These are phyloP conservation scores for Denticeps clupeoides DNA, from an alignment of 2,797 vertebrate genomes.

Conservation along the genomic window DNA sequence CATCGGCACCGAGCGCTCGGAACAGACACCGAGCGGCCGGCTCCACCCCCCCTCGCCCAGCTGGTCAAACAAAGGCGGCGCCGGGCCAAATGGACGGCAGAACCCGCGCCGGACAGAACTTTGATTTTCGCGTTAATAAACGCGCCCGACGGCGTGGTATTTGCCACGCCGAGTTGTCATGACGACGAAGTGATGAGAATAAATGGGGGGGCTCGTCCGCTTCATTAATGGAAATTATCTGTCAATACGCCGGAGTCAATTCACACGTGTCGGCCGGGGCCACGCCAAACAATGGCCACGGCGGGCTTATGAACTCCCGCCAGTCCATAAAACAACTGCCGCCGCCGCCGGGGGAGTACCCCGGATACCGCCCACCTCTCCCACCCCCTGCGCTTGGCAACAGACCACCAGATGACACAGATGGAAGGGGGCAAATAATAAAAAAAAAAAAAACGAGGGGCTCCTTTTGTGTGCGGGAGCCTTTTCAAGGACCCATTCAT, in stretches of 20 bases:
- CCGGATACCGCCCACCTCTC: constrained; percentile 55
- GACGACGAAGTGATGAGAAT: too few relatives aligned
- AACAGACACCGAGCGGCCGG: constrained; percentile 9
- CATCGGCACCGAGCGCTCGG: constrained; percentile 22
- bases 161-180: too few relatives aligned
- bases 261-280: constrained; percentile 87
- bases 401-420: constrained; percentile 96
- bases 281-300: constrained; percentile 73
- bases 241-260: constrained; percentile 89
- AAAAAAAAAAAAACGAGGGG: constrained; percentile 55
- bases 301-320: constrained; percentile 91
- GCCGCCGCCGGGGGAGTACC: constrained; percentile 72
- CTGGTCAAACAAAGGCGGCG: too few relatives aligned
- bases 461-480: constrained; percentile 78
- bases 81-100: too few relatives aligned
- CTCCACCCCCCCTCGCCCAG: too few relatives aligned
- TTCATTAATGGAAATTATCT: constrained; percentile 97
- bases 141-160: too few relatives aligned
- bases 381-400: constrained; percentile 72
- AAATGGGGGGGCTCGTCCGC: too few relatives aligned
- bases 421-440: constrained; percentile 85
- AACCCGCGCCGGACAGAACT: too few relatives aligned
- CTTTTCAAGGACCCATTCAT: constrained; percentile 83
- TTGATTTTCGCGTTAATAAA: too few relatives aligned
- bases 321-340: constrained; percentile 97